phyloP scores from a whole-genome alignment of 2,797 vertebrate species.

The Centroberyx gerrardi region DNA sequence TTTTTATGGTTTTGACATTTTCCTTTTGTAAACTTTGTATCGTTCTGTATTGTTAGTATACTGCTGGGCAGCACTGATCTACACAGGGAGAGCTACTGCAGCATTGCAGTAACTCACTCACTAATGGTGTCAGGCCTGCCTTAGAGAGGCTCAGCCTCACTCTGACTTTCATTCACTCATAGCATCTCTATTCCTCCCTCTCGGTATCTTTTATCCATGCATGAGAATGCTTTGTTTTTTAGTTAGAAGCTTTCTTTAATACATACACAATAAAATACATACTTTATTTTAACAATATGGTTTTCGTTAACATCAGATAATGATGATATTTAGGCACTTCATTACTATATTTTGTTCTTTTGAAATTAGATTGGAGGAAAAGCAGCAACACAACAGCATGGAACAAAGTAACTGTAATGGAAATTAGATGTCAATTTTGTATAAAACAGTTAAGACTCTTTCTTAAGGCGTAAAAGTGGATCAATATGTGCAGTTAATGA shows the following conservation, averaged over 20 bases:
- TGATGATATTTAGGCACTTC: neutral
- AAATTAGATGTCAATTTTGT: no score
- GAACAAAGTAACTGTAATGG: neutral
- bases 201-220: neutral
- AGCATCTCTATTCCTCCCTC: neutral
- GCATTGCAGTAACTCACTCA: constrained; percentile 34
- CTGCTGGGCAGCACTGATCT: neutral
- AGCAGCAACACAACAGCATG: neutral
- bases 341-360: neutral
- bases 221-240: no score
- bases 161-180: neutral
- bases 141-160: neutral
- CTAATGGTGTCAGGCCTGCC: constrained; percentile 4
- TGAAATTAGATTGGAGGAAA: neutral
- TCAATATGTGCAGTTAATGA: no score
- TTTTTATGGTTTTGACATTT: neutral
- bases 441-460: no score
- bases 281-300: no score
- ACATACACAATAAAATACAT: no score
- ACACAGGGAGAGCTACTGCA: neutral
- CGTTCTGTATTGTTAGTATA: no score
- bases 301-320: no score
- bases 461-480: no score
- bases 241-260: no score
- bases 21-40: no score